Base-by-base conservation (phyloP, 2,888 invertebrate species). In the Laothoe populi region DNA sequence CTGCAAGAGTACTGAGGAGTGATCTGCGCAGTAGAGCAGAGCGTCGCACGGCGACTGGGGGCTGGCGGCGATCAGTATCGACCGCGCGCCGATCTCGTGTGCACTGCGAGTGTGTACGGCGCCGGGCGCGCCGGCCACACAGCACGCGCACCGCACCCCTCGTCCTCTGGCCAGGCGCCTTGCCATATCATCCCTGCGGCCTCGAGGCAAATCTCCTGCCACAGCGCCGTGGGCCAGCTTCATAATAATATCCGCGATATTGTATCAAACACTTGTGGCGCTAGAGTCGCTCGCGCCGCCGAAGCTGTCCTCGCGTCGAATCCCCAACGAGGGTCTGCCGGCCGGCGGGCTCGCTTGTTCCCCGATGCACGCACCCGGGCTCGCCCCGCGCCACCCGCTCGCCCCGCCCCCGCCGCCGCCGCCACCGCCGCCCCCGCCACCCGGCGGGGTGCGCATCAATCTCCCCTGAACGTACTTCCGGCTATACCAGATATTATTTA, bases 351-450 rank as follows among this genome's bases (percentile, higher is more conserved):
- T 63, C 44, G 38, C n/a, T 57, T 45, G 46, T 59, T 31, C 19
- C 53, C 35, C 53, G 53, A 53, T 53, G 70, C 69, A 68, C 72
- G 72, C 70, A 66, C 46, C 23, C 57, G 16, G 45, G 48, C 61
- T 44, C 40, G 60, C 68, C 35, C 60, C 35, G 62, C 48, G n/a
- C 59, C 63, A 40, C 60, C 57, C 57, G 35, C 63, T 40, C n/a
- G 59, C 42, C 16, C 19, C 53, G 61, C 31, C 40, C 16, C 48
- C 35, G 26, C 23, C 45, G 42, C 58, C 57, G 45, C 59, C 23
- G 24, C 24, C 58, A 31, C 59, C 40, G 38, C 45, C 49, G 24
- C 44, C 10, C 24, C n/a, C 31, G 53, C 23, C 26, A 1, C 64
- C 35, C 19, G 53, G 53, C 8, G 53, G 53, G 53, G 53, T 53